These are phyloP conservation scores for Oceanites oceanicus DNA, from an alignment of 2,113 vertebrate genomes.

Conservation along the genomic window DNA sequence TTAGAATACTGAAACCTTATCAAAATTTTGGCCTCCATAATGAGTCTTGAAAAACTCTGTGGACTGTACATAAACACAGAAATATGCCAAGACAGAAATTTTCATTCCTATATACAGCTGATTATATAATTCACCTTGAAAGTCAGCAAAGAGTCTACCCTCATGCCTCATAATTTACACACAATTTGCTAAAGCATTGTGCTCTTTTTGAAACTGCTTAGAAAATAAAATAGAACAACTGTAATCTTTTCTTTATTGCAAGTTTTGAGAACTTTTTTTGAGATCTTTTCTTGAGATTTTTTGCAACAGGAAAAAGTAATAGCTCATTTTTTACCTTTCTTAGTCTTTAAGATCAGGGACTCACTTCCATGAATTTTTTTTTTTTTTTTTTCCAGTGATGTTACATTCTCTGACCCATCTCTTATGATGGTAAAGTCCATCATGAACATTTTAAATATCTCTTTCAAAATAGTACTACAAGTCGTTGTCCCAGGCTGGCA, in stretches of 20 bases:
- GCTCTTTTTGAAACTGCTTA: not conserved
- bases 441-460: not conserved
- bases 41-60: not conserved
- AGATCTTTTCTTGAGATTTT: not conserved
- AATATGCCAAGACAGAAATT: not conserved
- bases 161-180: not conserved
- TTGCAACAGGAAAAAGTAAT: not conserved
- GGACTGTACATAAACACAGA: not conserved
- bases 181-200: not conserved
- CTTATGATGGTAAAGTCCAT: not conserved
- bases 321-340: not conserved
- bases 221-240: not conserved
- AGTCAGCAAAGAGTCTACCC: not conserved
- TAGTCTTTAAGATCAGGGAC: not conserved
- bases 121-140: not conserved
- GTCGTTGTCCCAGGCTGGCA: not conserved
- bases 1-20: not conserved
- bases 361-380: not conserved
- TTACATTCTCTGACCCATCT: not conserved
- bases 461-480: not conserved
- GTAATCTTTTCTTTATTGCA: not conserved
- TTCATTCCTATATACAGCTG: not conserved
- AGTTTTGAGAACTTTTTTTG: not conserved
- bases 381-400: not conserved
- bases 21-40: not conserved